phyloP scores from a whole-genome alignment of 2,888 invertebrate genomes.

The Lapara coniferarum region DNA sequence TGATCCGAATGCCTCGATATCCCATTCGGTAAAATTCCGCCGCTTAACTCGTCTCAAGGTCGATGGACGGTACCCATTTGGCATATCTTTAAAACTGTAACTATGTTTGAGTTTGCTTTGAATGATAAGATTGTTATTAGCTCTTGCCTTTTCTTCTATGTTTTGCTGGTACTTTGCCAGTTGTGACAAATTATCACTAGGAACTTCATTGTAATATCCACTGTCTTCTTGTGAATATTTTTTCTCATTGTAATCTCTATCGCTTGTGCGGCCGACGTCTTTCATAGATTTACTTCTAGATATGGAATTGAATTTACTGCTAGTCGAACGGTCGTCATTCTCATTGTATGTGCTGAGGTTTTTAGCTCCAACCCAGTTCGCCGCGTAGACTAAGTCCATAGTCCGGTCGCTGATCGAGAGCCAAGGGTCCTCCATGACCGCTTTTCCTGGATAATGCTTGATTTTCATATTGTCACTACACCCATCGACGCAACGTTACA shows the following conservation, averaged over 20 bases:
- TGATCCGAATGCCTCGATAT: constrained; percentile 72
- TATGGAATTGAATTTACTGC: constrained; percentile 73
- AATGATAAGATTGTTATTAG: constrained; percentile 80
- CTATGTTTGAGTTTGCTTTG: constrained; percentile 81
- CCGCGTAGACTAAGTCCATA: constrained; percentile 91
- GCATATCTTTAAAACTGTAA: constrained; percentile 84
- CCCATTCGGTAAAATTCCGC: constrained; percentile 84
- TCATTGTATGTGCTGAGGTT: constrained; percentile 76
- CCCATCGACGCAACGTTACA: constrained; percentile 32
- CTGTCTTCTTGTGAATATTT: constrained; percentile 63
- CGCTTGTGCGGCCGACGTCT: constrained; percentile 68
- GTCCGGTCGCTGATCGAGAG: constrained; percentile 86
- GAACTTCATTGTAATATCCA: constrained; percentile 62
- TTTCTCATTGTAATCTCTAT: constrained; percentile 62
- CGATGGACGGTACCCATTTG: constrained; percentile 85
- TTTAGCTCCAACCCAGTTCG: constrained; percentile 91
- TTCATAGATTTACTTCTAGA: constrained; percentile 80
- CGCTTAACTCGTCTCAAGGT: constrained; percentile 82
- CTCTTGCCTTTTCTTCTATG: constrained; percentile 79
- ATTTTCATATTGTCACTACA: constrained; percentile 87
- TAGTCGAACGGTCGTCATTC: constrained; percentile 62
- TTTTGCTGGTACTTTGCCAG: constrained; percentile 86
- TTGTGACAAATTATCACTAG: constrained; percentile 77
- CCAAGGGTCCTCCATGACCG: constrained; percentile 90
- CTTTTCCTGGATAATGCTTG: constrained; percentile 92